These are phyloP conservation scores for Alectoris magna DNA, from an alignment of 2,797 vertebrate genomes.

Conservation along the genomic window DNA sequence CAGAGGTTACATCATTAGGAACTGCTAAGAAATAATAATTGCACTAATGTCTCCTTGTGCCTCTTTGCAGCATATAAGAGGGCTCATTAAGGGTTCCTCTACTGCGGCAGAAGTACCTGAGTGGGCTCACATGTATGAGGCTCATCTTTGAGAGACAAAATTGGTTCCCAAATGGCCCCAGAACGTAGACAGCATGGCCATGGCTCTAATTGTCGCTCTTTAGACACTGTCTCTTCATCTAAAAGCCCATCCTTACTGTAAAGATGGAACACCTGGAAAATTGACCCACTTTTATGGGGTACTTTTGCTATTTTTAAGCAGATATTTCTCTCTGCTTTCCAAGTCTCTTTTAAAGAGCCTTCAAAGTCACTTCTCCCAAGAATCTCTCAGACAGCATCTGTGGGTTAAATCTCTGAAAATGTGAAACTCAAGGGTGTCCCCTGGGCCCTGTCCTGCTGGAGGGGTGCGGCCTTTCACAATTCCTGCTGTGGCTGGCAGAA, in stretches of 20 bases:
- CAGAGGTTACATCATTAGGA: slow-evolving; percentile 41
- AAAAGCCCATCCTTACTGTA: neutral
- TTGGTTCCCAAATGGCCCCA: neutral
- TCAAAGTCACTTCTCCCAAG: neutral
- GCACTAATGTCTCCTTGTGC: neutral
- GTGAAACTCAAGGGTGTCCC: neutral
- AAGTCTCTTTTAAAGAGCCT: neutral
- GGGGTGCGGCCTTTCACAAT: neutral
- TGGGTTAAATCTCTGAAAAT: neutral
- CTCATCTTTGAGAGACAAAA: neutral
- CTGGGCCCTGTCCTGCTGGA: neutral
- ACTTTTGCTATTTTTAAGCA: neutral
- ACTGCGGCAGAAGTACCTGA: neutral
- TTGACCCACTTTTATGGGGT: neutral
- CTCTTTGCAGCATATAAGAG: neutral
- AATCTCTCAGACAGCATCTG: neutral
- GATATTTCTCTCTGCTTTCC: neutral
- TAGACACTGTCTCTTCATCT: neutral
- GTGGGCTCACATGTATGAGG: neutral
- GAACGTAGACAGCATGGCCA: rapidly evolving
- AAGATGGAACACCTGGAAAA: neutral
- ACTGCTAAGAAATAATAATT: neutral
- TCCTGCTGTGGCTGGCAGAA: neutral
- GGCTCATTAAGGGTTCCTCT: neutral
- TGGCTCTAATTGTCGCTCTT: neutral